A percentile compares a stretch with the other conserved stretches of the same genome.
Evolutionary conservation across 2,797 vertebrate genomes (phyloP).

Genomic region (Rhincodon typus): DNA sequence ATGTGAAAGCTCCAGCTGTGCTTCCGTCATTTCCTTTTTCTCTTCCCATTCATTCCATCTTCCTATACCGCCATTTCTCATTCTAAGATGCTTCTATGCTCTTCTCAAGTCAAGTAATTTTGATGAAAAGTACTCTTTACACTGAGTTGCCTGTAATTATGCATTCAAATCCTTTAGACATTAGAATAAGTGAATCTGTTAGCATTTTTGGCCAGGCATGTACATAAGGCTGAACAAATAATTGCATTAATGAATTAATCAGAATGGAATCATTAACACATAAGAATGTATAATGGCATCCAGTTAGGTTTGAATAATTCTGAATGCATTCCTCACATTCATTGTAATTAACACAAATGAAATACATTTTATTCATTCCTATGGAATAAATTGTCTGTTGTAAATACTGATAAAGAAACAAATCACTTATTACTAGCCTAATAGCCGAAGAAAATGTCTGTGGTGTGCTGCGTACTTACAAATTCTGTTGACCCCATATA

Average conservation of each 20-base stretch:
- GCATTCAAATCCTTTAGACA: background rate
- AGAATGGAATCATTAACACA: background rate
- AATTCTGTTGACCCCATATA: constrained; percentile 41
- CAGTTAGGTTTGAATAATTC: background rate
- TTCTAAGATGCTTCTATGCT: too few relatives aligned
- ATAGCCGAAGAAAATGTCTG: constrained; percentile 42
- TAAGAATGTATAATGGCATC: background rate
- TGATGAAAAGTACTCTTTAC: too few relatives aligned
- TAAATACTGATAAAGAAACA: background rate
- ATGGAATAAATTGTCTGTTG: background rate
- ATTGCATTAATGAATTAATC: background rate
- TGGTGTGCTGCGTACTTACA: constrained; percentile 39
- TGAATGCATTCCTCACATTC: background rate
- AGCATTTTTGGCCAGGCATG: background rate
- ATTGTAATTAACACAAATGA: background rate
- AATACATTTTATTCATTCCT: constrained; percentile 23
- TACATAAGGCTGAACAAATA: background rate
- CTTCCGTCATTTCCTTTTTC: too few relatives aligned
- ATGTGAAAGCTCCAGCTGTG: too few relatives aligned
- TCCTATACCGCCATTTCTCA: too few relatives aligned
- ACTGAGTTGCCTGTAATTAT: too few relatives aligned
- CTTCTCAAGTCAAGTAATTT: too few relatives aligned
- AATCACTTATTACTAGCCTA: constrained; percentile 40
- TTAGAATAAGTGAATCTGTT: background rate
- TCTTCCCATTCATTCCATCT: too few relatives aligned